Evolutionary conservation across 2,113 vertebrate species (phyloP).

Genomic region (Steatornis caripensis): DNA sequence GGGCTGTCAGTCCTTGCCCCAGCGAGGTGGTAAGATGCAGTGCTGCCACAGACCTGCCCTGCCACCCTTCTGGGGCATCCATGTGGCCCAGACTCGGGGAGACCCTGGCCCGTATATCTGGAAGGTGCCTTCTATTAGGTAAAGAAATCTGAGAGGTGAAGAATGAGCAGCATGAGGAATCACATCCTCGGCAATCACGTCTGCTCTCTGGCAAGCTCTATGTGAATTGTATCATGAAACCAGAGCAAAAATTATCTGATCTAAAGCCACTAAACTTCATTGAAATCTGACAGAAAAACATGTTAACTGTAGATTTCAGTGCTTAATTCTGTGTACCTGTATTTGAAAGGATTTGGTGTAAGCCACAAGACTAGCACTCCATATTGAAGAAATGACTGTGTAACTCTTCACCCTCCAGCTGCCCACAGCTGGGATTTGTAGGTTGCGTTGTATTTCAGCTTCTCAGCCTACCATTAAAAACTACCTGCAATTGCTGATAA

Average conservation of each 20-base stretch:
- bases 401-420: not conserved
- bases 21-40: not conserved
- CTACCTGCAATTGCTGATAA: not conserved
- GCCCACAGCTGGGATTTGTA: not conserved
- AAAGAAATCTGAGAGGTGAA: not conserved
- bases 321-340: not conserved
- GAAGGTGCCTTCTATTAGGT: not conserved
- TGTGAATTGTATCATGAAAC: not conserved
- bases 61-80: fast-evolving
- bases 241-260: not conserved
- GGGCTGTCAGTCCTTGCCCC: not conserved
- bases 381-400: not conserved
- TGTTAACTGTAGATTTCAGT: not conserved
- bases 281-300: not conserved
- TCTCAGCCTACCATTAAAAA: not conserved
- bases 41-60: not conserved
- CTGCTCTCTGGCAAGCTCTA: not conserved
- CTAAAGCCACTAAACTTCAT: not conserved
- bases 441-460: not conserved
- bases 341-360: not conserved
- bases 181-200: not conserved
- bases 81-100: not conserved
- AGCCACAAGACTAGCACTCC: not conserved
- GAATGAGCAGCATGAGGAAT: not conserved
- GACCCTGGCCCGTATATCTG: not conserved